These are phyloP conservation scores for Torymus auratus DNA, from an alignment of 2,888 invertebrate genomes.

Conservation along the genomic window DNA sequence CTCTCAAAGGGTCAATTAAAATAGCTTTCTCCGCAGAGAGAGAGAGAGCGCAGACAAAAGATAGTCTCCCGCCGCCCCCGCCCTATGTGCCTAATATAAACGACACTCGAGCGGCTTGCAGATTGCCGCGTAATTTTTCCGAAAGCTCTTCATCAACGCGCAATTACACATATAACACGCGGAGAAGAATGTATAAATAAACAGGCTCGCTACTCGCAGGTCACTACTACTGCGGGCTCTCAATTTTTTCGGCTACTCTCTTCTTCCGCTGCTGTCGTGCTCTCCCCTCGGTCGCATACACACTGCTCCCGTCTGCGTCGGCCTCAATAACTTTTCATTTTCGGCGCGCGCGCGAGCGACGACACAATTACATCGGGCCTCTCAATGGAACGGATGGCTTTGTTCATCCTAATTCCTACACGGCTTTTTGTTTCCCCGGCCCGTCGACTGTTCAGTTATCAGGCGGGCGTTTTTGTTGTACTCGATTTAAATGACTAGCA, in stretches of 20 bases:
- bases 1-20: slow-evolving; percentile 27
- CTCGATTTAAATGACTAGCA: not conserved
- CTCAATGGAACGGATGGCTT: slow-evolving; percentile 35
- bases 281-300: no score
- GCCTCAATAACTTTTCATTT: slow-evolving; percentile 46
- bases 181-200: no score
- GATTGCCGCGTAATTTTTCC: slow-evolving; percentile 43
- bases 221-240: slow-evolving; percentile 17
- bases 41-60: no score
- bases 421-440: not conserved
- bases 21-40: slow-evolving; percentile 21
- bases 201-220: not conserved
- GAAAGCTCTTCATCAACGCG: slow-evolving; percentile 54
- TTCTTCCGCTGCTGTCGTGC: slow-evolving; percentile 14
- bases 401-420: slow-evolving; percentile 34
- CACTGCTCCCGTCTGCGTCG: not conserved
- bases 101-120: slow-evolving; percentile 11
- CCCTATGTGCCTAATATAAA: slow-evolving; percentile 39
- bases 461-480: not conserved
- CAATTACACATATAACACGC: slow-evolving; percentile 28
- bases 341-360: slow-evolving; percentile 10
- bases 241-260: slow-evolving; percentile 34
- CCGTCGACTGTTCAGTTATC: not conserved
- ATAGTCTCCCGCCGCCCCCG: not conserved
- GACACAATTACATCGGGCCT: slow-evolving; percentile 35